Evolutionary conservation across 2,797 vertebrate species (phyloP).

Genomic region (Microcaecilia unicolor): DNA sequence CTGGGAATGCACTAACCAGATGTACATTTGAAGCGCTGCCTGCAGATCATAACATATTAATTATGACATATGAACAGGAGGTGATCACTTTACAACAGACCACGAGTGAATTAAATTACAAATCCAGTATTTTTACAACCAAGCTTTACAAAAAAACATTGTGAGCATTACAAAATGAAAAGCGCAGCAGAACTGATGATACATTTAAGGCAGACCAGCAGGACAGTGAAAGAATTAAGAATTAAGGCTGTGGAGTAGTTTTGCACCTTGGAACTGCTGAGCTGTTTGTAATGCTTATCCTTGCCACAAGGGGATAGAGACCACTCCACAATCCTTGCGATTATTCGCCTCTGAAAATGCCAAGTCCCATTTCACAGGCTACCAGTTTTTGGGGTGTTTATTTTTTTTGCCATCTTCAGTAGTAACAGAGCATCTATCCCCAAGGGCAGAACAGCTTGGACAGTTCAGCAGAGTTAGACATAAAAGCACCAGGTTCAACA

Average conservation of each 20-base stretch:
- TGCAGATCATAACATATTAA: conserved; percentile 28
- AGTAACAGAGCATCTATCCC: too few species aligned
- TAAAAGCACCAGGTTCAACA: conserved; percentile 52
- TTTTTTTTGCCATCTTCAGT: too few species aligned
- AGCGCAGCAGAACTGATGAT: conserved; percentile 42
- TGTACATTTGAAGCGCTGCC: conserved; percentile 44
- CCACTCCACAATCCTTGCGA: too few species aligned
- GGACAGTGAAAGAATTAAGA: conserved; percentile 58
- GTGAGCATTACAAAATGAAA: conserved; percentile 55
- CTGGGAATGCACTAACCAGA: conserved; percentile 48
- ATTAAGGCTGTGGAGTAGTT: conserved; percentile 64
- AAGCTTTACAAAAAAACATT: conserved; percentile 55
- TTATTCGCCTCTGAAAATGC: too few species aligned
- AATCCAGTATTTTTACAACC: conserved; percentile 64
- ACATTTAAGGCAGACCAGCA: conserved; percentile 67
- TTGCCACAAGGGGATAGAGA: too few species aligned
- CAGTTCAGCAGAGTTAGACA: conserved; percentile 47
- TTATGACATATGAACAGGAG: conserved; percentile 46
- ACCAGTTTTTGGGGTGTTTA: too few species aligned
- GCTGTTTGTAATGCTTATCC: conserved; percentile 35
- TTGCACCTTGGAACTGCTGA: conserved; percentile 58
- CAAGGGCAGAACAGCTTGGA: conserved; percentile 31
- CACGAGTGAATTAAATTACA: conserved; percentile 43
- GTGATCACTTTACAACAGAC: conserved; percentile 52
- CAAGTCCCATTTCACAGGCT: too few species aligned